These are phyloP conservation scores for Proctacanthus coquilletti DNA, from an alignment of 1,140 invertebrate genomes.

Conservation along the genomic window DNA sequence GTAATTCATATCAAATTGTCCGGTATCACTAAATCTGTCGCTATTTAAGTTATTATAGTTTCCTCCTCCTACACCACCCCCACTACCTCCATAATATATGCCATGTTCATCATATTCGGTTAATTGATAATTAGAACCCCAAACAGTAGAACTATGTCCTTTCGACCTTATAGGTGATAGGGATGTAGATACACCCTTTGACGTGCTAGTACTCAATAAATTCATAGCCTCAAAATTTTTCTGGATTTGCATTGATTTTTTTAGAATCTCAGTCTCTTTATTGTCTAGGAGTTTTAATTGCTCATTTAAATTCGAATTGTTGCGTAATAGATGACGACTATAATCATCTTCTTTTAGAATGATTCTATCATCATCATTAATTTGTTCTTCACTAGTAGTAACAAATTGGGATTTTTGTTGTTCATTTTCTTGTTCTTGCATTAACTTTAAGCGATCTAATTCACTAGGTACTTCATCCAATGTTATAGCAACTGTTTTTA, in stretches of 20 bases:
- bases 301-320: slow-evolving; percentile 24
- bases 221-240: background rate
- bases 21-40: too few species aligned
- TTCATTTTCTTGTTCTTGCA: background rate
- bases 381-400: background rate
- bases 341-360: too few species aligned
- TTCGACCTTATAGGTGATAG: too few species aligned
- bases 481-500: slow-evolving; percentile 3
- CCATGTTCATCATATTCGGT: too few species aligned
- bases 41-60: too few species aligned
- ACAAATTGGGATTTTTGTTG: background rate
- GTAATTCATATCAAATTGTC: background rate
- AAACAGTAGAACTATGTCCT: too few species aligned
- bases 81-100: too few species aligned
- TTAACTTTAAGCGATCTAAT: background rate
- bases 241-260: background rate
- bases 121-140: too few species aligned
- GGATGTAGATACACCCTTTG: too few species aligned
- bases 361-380: too few species aligned
- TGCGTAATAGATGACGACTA: slow-evolving; percentile 2
- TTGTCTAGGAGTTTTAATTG: slow-evolving; percentile 23
- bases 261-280: slow-evolving; percentile 21
- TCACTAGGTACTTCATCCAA: background rate
- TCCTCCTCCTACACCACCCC: too few species aligned
- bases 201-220: too few species aligned